Conservation (phyloP, 2,888 invertebrate species). For the Shargacucullia verbasci region DNA sequence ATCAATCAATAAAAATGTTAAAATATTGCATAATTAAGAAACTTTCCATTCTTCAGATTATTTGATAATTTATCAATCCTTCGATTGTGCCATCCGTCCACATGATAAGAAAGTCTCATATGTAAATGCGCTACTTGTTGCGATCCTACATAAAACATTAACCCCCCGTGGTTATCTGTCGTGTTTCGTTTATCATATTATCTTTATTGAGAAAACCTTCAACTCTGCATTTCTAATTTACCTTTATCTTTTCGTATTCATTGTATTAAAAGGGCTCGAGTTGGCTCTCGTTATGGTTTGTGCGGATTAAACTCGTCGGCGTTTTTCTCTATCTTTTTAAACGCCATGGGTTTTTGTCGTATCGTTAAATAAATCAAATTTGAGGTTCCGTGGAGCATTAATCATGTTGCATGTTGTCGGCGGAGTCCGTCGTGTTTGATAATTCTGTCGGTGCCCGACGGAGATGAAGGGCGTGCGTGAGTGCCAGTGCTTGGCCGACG, state of each 20-base stretch:
- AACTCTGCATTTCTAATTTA: slow-evolving; percentile 75
- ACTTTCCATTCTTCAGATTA: background rate
- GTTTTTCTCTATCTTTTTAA: slow-evolving; percentile 68
- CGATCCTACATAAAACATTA: slow-evolving; percentile 81
- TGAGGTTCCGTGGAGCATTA: slow-evolving; percentile 72
- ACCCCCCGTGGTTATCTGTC: slow-evolving; percentile 79
- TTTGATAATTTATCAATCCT: slow-evolving; percentile 53
- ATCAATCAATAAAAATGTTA: background rate
- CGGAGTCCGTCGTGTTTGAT: slow-evolving; percentile 59
- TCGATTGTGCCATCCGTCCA: slow-evolving; percentile 17
- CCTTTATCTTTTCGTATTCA: slow-evolving; percentile 65
- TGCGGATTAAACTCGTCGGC: slow-evolving; percentile 64
- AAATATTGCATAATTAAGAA: slow-evolving; percentile 1
- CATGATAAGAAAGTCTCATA: slow-evolving; percentile 70
- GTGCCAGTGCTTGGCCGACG: slow-evolving; percentile 45
- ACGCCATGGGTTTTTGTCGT: slow-evolving; percentile 62
- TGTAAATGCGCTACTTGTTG: slow-evolving; percentile 69
- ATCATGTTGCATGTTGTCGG: slow-evolving; percentile 75
- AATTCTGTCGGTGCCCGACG: slow-evolving; percentile 58
- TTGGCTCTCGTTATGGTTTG: slow-evolving; percentile 60
- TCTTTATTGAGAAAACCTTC: slow-evolving; percentile 74
- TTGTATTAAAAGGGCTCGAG: slow-evolving; percentile 54
- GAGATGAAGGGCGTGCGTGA: slow-evolving; percentile 65
- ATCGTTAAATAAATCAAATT: slow-evolving; percentile 78
- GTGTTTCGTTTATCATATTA: slow-evolving; percentile 81